Evolutionary conservation across 2,888 invertebrate genomes (phyloP).

Genomic region (Parnassius mnemosyne): DNA sequence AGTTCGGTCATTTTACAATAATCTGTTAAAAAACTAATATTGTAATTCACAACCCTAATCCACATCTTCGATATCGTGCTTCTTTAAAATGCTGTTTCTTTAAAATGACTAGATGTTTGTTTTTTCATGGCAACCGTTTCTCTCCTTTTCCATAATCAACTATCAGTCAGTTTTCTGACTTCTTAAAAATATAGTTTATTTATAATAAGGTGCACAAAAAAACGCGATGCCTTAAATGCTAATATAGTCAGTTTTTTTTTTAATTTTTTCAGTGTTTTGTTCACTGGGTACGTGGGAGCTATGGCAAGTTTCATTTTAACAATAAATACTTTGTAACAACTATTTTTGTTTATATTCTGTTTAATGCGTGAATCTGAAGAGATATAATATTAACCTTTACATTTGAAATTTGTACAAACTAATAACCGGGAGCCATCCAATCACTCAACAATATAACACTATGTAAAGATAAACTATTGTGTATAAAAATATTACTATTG

Average conservation of each 20-base stretch:
- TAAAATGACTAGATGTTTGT: conserved; percentile 46
- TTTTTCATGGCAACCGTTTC: conserved; percentile 63
- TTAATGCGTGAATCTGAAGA: conserved; percentile 51
- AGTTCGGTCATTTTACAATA: conserved; percentile 51
- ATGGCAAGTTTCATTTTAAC: conserved; percentile 47
- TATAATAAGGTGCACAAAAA: conserved; percentile 23
- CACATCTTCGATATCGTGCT: conserved; percentile 52
- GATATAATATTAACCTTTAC: conserved; percentile 44
- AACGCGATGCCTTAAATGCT: conserved; percentile 41
- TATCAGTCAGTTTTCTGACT: conserved; percentile 28
- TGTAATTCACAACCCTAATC: conserved; percentile 77
- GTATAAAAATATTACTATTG: conserved; percentile 80
- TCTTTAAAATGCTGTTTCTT: conserved; percentile 55
- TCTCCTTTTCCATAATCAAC: conserved; percentile 27
- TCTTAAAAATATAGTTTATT: conserved; percentile 2
- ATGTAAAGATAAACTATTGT: conserved; percentile 79
- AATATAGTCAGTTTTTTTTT: conserved; percentile 21
- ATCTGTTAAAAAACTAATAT: conserved; percentile 62
- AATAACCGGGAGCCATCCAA: conserved; percentile 77
- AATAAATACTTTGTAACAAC: conserved; percentile 39
- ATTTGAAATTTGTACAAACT: conserved; percentile 54
- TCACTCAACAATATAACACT: conserved; percentile 76
- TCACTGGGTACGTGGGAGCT: conserved; percentile 45
- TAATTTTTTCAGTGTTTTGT: conserved; percentile 32
- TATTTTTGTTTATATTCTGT: conserved; percentile 37